These are phyloP conservation scores for Tinamus guttatus DNA, from an alignment of 2,113 vertebrate genomes.

Conservation along the genomic window DNA sequence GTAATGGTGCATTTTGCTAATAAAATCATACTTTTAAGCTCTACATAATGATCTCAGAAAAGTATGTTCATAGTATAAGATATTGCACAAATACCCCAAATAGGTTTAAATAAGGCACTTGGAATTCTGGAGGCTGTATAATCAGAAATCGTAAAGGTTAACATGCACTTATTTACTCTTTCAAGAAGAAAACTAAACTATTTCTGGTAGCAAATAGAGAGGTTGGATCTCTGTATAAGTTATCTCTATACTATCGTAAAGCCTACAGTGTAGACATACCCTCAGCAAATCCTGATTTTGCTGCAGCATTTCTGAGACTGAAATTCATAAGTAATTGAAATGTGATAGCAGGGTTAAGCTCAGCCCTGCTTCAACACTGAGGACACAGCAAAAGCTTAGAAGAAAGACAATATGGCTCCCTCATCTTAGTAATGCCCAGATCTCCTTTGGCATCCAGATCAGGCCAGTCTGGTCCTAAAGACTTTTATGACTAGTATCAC, in stretches of 20 bases:
- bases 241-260: background rate
- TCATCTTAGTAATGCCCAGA: background rate
- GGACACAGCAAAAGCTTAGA: background rate
- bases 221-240: background rate
- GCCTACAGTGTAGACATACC: background rate
- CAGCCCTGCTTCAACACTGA: background rate
- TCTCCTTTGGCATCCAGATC: background rate
- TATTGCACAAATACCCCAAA: background rate
- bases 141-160: background rate
- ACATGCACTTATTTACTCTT: background rate
- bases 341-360: background rate
- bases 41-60: background rate
- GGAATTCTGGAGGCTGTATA: background rate
- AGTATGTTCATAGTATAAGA: background rate
- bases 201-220: background rate
- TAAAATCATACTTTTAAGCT: background rate
- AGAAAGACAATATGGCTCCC: background rate
- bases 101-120: background rate
- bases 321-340: constrained; percentile 42
- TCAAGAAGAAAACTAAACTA: background rate
- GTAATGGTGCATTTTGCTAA: background rate
- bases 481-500: background rate
- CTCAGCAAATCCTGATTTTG: background rate
- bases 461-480: background rate
- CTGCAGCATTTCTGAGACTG: background rate